Evolutionary conservation across 2,888 invertebrate species (phyloP), one percentile per base, ranked within the genome.

Genomic region (Synergus gifuensis): DNA sequence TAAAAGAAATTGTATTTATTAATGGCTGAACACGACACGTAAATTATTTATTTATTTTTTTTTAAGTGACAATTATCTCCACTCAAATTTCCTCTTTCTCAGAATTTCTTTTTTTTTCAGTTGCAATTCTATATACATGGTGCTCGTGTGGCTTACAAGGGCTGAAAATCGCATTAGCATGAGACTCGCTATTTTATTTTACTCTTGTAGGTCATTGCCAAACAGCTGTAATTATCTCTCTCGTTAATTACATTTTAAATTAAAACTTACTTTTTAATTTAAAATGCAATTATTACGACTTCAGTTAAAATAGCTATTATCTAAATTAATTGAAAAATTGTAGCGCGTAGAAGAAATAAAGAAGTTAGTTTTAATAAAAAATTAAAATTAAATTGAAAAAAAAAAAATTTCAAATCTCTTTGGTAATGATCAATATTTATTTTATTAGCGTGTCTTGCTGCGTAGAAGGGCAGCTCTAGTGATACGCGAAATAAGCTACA

Each of bases 141-240:
- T 46, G 67, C 69, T 73, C 69, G 54, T 73, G 69, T 54, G 49
- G 49, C 46, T 73, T 73, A 36, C 46, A 73, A 36, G 49, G 46
- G 69, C 69, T 73, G 54, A 73, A 36, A 54, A 49, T 54, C 69
- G 69, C 69, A 73, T 73, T 36, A 73, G 69, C 69, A 73, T 73
- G 69, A 49, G 69, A 54, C 69, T 73, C 69, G 28, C 46, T 22
- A 69, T 46, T 49, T 49, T 54, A 49, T 46, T 44, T 46, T 18
- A 49, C 16, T 16, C 46, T 73, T 36, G 54, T 73, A 18, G 28
- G 36, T 73, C 69, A 28, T 54, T 73, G 54, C 28, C 69, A 49
- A 28, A 73, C 49, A 73, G 49, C 9, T 73, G 69, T 36, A 28
- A 28, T 18, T 44, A 66, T 5, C n/a, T 44, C 16, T 66, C 18